Conservation (phyloP, 2,797 vertebrate species). For the Acipenser ruthenus region DNA sequence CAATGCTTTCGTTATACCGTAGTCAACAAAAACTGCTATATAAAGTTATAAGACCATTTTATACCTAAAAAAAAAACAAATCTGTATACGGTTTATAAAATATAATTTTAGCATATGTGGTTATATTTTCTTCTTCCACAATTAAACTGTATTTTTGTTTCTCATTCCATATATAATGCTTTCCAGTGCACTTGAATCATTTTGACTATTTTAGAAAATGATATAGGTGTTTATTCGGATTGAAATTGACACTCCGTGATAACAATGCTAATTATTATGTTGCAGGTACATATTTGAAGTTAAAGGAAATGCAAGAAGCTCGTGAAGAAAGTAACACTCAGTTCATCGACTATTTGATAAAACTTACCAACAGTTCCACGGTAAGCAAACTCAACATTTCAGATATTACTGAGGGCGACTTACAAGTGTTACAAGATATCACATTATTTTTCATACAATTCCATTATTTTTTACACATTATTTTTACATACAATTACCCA, state of each 20-base stretch:
- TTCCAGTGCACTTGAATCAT: neutral
- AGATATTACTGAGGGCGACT: neutral
- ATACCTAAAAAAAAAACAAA: too few relatives aligned
- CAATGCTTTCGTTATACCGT: too few relatives aligned
- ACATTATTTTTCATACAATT: too few relatives aligned
- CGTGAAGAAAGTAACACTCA: slow-evolving; percentile 39
- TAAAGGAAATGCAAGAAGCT: slow-evolving; percentile 50
- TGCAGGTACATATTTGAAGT: slow-evolving; percentile 64
- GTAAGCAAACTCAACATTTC: slow-evolving; percentile 41
- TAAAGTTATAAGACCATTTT: too few relatives aligned
- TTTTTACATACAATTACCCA: too few relatives aligned
- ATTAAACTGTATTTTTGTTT: neutral
- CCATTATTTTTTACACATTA: too few relatives aligned
- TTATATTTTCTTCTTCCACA: neutral
- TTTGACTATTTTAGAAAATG: too few relatives aligned
- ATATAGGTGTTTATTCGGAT: too few relatives aligned
- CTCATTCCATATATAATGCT: neutral
- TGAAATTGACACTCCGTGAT: too few relatives aligned
- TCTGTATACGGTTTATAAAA: too few relatives aligned
- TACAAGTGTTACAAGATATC: too few relatives aligned
- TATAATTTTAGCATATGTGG: neutral
- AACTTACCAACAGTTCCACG: slow-evolving; percentile 56
- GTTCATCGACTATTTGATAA: slow-evolving; percentile 57
- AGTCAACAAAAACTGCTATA: too few relatives aligned
- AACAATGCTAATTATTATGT: slow-evolving; percentile 8